Evolutionary conservation across 1,140 invertebrate species (phyloP).

Genomic region (Helicorthomorpha holstii): DNA sequence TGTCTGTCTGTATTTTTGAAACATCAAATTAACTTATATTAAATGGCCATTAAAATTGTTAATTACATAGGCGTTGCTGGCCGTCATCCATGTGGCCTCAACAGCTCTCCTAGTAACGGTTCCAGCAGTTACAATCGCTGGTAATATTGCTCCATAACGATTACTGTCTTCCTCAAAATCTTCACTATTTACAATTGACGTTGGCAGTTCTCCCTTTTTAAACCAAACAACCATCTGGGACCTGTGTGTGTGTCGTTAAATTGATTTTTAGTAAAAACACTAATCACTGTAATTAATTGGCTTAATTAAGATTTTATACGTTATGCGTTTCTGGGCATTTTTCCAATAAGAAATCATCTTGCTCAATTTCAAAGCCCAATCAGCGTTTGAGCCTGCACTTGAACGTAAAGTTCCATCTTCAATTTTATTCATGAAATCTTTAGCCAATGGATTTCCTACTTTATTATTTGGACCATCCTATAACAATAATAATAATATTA

Average conservation of each 20-base stretch:
- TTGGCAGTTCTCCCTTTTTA: slow-evolving; percentile 32
- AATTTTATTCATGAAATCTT: slow-evolving; percentile 61
- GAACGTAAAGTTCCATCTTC: slow-evolving; percentile 30
- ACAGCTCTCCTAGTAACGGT: slow-evolving; percentile 91
- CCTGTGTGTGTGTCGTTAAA: slow-evolving; percentile 14
- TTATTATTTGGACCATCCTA: slow-evolving; percentile 59
- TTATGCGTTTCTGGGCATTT: slow-evolving; percentile 71
- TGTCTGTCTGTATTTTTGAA: slow-evolving; percentile 33
- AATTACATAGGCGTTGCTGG: slow-evolving; percentile 68
- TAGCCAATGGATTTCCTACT: slow-evolving; percentile 92
- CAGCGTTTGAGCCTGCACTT: slow-evolving; percentile 23
- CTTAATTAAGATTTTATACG: slow-evolving; percentile 10
- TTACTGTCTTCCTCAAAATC: slow-evolving; percentile 23
- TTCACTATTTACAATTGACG: slow-evolving; percentile 18
- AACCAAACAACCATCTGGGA: slow-evolving; percentile 72
- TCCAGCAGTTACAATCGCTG: slow-evolving; percentile 51
- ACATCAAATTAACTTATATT: not conserved
- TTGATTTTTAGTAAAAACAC: not conserved
- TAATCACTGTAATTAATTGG: not conserved
- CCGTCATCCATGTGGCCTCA: slow-evolving; percentile 97
- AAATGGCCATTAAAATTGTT: not conserved
- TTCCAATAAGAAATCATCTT: slow-evolving; percentile 86
- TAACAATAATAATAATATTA: too few relatives aligned
- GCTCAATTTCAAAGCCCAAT: slow-evolving; percentile 29
- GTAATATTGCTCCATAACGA: slow-evolving; percentile 67